phyloP scores from a whole-genome alignment of 1,140 invertebrate genomes.

The Epicauta chinensis region DNA sequence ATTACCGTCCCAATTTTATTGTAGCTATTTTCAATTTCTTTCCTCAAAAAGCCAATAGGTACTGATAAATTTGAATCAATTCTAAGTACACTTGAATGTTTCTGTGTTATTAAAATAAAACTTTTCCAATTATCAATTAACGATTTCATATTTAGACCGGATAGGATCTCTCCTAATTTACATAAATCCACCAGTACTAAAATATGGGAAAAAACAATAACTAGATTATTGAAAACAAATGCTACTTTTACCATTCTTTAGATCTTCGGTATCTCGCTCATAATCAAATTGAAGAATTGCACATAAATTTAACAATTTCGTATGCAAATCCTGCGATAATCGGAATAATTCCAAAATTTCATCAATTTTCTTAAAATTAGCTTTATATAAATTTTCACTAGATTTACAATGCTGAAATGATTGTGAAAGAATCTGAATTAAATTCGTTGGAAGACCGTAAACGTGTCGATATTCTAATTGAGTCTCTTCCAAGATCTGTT shows the following conservation, averaged over 20 bases:
- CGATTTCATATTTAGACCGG: constrained; percentile 13
- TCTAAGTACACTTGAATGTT: neutral
- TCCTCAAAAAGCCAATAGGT: constrained; percentile 4
- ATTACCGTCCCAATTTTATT: constrained; percentile 1
- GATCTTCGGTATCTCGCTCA: neutral
- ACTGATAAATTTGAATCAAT: constrained; percentile 1
- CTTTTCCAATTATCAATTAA: constrained; percentile 18
- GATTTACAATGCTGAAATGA: constrained; percentile 19
- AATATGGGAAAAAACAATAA: neutral
- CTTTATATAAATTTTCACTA: constrained; percentile 13
- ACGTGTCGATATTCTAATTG: constrained; percentile 3
- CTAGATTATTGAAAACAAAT: neutral
- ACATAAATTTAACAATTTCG: constrained; percentile 3
- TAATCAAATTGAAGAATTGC: constrained; percentile 1
- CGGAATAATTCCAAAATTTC: constrained; percentile 16
- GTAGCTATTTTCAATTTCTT: constrained; percentile 6
- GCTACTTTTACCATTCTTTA: neutral
- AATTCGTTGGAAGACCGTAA: neutral
- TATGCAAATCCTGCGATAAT: constrained; percentile 12
- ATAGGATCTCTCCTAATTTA: constrained; percentile 8
- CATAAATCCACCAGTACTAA: constrained; percentile 15
- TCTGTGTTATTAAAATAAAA: constrained; percentile 8
- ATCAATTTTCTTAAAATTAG: constrained; percentile 4
- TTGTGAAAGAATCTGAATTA: constrained; percentile 8
- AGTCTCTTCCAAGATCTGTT: neutral